phyloP scores from a whole-genome alignment of 2,888 invertebrate species.

The Conops quadrifasciatus region DNA sequence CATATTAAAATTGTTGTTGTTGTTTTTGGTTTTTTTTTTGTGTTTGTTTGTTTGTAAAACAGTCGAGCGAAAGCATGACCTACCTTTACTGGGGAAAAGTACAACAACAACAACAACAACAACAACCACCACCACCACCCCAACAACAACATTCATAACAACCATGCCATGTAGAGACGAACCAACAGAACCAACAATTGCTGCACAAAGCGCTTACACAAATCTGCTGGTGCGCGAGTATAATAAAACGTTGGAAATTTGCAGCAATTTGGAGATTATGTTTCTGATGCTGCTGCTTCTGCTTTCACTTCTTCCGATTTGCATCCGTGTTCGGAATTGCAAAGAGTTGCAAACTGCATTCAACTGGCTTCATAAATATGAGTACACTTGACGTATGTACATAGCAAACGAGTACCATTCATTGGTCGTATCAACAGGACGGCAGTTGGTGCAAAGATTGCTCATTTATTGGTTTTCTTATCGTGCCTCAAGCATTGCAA shows the following conservation, averaged over 20 bases:
- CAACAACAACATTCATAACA: constrained; percentile 20
- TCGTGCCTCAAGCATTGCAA: too few relatives aligned
- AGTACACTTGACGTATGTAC: too few relatives aligned
- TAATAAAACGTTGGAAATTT: constrained; percentile 17
- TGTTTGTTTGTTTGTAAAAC: constrained; percentile 17
- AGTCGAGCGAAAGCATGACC: constrained; percentile 34
- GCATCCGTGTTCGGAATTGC: constrained; percentile 33
- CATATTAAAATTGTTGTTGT: neutral
- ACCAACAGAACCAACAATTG: neutral
- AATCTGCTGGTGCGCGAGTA: neutral
- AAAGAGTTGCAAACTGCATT: neutral
- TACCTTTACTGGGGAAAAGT: constrained; percentile 34
- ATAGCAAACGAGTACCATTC: too few relatives aligned
- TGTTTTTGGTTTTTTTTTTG: too few relatives aligned
- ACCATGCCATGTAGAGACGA: constrained; percentile 4
- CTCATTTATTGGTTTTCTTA: too few relatives aligned
- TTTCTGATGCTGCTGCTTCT: constrained; percentile 9
- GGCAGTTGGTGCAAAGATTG: too few relatives aligned
- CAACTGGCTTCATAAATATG: too few relatives aligned
- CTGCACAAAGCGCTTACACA: neutral
- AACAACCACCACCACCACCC: constrained; percentile 14
- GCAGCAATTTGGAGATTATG: constrained; percentile 14
- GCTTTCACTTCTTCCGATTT: constrained; percentile 37
- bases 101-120: constrained; percentile 23
- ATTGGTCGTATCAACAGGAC: too few relatives aligned